These are phyloP conservation scores for Cervus canadensis DNA, from an alignment of 2,113 vertebrate genomes.

Conservation along the genomic window DNA sequence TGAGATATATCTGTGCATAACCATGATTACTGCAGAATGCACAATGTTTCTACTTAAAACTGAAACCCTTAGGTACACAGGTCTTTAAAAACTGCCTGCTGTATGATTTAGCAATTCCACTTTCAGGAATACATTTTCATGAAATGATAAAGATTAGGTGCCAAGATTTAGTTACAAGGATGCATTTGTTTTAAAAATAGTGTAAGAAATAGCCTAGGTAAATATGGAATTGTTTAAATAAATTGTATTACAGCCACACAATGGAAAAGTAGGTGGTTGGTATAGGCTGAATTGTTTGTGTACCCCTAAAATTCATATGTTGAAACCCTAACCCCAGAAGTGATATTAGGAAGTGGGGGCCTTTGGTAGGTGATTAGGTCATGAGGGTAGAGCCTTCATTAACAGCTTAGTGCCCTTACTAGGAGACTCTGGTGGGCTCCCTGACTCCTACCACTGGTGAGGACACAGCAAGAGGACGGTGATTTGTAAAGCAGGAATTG, in stretches of 20 bases:
- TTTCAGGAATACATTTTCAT: neutral
- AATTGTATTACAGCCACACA: neutral
- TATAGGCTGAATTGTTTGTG: neutral
- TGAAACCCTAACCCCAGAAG: neutral
- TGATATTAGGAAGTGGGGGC: neutral
- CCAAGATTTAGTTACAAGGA: neutral
- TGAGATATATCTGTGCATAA: neutral
- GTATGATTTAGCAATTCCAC: neutral
- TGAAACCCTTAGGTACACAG: neutral
- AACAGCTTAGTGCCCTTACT: neutral
- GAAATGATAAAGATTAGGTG: neutral
- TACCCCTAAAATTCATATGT: neutral
- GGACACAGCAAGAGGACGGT: neutral
- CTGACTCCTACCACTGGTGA: neutral
- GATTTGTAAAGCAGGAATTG: neutral
- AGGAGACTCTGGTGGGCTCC: neutral
- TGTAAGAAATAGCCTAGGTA: neutral
- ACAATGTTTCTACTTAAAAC: neutral
- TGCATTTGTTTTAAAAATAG: conserved; percentile 10
- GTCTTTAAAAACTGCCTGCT: neutral
- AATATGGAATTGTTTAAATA: neutral
- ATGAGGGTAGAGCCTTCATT: neutral
- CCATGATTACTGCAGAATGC: neutral
- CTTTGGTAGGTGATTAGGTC: neutral
- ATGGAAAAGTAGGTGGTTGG: neutral